Percentiles rank a stretch among this genome's conserved stretches.
These are phyloP conservation scores for Phalera bucephala DNA, from an alignment of 2,888 invertebrate genomes.

Conservation along the genomic window DNA sequence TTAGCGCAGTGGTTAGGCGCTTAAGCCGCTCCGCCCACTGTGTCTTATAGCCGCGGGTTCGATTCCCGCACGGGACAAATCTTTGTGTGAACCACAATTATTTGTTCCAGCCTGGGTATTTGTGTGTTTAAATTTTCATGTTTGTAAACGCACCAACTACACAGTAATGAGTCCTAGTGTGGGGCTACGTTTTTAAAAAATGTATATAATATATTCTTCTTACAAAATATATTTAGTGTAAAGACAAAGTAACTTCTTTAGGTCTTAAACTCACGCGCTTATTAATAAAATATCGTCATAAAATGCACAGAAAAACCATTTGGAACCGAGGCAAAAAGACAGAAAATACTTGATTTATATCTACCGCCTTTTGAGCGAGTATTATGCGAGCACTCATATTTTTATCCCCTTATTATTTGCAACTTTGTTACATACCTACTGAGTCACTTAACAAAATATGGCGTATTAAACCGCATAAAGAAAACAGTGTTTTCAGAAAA, in stretches of 20 bases:
- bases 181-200: neutral
- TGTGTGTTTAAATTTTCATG: too few species aligned
- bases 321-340: slow-evolving; percentile 57
- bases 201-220: neutral
- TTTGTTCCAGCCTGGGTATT: too few species aligned
- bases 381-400: slow-evolving; percentile 65
- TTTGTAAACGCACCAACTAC: too few species aligned
- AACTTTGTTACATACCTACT: slow-evolving; percentile 66
- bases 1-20: too few species aligned
- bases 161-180: too few species aligned
- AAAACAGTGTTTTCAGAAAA: slow-evolving; percentile 81
- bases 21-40: too few species aligned
- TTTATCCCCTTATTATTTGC: slow-evolving; percentile 70
- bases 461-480: slow-evolving; percentile 78
- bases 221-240: too few species aligned
- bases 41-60: too few species aligned
- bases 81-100: too few species aligned
- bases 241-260: slow-evolving; percentile 57
- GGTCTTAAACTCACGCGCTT: slow-evolving; percentile 48
- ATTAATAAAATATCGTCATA: slow-evolving; percentile 62
- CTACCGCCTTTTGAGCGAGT: slow-evolving; percentile 58
- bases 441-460: slow-evolving; percentile 77
- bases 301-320: slow-evolving; percentile 55
- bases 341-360: slow-evolving; percentile 73
- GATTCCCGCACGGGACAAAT: too few species aligned